Conservation (phyloP, 2,888 invertebrate species). For the Drosophila anceps region DNA sequence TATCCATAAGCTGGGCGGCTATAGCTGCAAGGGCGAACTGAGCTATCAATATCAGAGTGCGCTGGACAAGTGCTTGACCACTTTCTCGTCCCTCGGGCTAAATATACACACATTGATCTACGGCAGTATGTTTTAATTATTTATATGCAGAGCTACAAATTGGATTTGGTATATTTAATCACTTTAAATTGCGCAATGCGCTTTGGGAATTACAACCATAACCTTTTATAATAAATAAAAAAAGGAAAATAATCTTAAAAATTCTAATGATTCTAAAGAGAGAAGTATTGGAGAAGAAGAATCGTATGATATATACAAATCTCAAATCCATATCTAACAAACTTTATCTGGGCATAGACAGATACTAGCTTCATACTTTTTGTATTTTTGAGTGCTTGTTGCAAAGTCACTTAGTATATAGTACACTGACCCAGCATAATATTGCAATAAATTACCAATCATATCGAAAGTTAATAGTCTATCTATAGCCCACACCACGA, state of each 20-base stretch:
- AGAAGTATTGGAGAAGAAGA: not conserved
- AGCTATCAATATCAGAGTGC: slow-evolving; percentile 88
- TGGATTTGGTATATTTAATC: slow-evolving; percentile 75
- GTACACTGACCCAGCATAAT: no score
- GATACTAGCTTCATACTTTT: no score
- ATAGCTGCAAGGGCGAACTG: slow-evolving; percentile 89
- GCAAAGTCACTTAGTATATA: no score
- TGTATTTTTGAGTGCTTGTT: no score
- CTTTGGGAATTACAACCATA: slow-evolving; percentile 15
- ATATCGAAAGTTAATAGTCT: no score
- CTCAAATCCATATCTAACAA: no score
- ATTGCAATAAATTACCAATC: no score
- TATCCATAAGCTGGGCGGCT: slow-evolving; percentile 93
- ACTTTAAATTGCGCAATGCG: slow-evolving; percentile 56
- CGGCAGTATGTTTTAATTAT: slow-evolving; percentile 55
- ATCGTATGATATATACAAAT: no score
- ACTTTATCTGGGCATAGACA: no score
- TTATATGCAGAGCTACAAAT: slow-evolving; percentile 60
- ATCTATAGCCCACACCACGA: no score
- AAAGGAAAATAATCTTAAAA: not conserved
- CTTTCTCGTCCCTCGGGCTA: slow-evolving; percentile 56
- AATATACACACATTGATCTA: slow-evolving; percentile 27
- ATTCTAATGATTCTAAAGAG: not conserved
- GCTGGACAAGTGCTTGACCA: slow-evolving; percentile 88
- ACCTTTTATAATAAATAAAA: slow-evolving; percentile 18